Conservation (phyloP, 2,888 invertebrate genomes). For the Caenorhabditis doughertyi region DNA sequence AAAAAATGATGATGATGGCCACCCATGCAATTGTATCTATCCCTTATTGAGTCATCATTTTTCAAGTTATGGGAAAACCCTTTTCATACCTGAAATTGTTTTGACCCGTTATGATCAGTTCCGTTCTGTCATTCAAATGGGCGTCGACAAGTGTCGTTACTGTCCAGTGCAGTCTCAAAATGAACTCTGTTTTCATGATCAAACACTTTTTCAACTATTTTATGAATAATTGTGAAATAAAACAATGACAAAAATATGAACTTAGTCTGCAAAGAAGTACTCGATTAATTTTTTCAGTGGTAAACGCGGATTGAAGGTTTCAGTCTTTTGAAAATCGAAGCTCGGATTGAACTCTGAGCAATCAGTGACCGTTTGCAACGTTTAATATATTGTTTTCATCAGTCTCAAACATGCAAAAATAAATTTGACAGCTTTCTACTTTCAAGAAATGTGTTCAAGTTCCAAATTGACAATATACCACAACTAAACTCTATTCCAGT, state of each 20-base stretch:
- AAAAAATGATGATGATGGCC: slow-evolving; percentile 33
- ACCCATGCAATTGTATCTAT: slow-evolving; percentile 31
- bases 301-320: too few species aligned
- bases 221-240: slow-evolving; percentile 18
- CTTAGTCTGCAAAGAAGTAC: too few species aligned
- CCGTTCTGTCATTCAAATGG: slow-evolving; percentile 6
- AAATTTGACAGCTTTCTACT: too few species aligned
- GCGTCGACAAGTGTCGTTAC: background rate
- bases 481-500: too few species aligned
- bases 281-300: too few species aligned
- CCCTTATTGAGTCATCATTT: slow-evolving; percentile 38
- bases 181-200: slow-evolving; percentile 49
- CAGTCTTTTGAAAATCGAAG: too few species aligned
- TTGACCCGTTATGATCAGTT: slow-evolving; percentile 31
- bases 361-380: too few species aligned
- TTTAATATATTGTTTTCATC: too few species aligned
- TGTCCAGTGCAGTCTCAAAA: slow-evolving; percentile 11
- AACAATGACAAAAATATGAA: background rate
- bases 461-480: too few species aligned
- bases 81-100: background rate
- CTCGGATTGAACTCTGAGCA: too few species aligned
- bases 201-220: slow-evolving; percentile 2
- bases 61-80: slow-evolving; percentile 22
- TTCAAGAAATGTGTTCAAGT: too few species aligned
- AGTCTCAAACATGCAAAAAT: too few species aligned